These are phyloP conservation scores for Pseudolaguvia tuberculata DNA, from an alignment of 2,113 vertebrate species.

Conservation along the genomic window DNA sequence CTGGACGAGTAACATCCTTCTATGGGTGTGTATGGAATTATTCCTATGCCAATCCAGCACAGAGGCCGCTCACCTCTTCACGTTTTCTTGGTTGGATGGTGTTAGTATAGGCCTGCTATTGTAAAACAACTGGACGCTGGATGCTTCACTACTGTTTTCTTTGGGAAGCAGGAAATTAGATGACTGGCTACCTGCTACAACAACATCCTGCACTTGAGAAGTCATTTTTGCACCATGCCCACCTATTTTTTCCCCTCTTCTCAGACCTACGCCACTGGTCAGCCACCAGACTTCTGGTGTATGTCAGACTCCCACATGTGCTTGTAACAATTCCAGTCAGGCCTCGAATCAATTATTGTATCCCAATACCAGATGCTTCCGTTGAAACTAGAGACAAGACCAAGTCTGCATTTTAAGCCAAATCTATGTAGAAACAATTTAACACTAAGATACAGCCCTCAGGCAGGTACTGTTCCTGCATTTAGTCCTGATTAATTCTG, in stretches of 20 bases:
- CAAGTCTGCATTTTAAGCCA: conserved; percentile 54
- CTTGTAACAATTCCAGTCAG: conserved; percentile 65
- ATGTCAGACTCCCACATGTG: conserved; percentile 56
- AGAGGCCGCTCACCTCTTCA: conserved; percentile 72
- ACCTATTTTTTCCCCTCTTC: conserved; percentile 76
- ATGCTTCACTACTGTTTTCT: conserved; percentile 71
- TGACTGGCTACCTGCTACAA: conserved; percentile 81
- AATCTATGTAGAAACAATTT: conserved; percentile 44
- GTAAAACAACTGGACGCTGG: conserved; percentile 62
- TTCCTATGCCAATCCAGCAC: conserved; percentile 61
- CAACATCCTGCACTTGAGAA: conserved; percentile 82
- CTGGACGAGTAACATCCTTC: conserved; percentile 67
- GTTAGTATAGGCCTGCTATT: conserved; percentile 70
- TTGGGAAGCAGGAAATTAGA: conserved; percentile 82
- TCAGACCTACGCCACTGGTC: conserved; percentile 66
- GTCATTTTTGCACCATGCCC: conserved; percentile 74
- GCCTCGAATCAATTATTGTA: conserved; percentile 70
- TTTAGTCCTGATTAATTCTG: not conserved
- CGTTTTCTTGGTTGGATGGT: conserved; percentile 67
- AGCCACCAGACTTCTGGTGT: conserved; percentile 54
- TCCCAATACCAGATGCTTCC: conserved; percentile 71
- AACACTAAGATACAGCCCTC: conserved; percentile 15
- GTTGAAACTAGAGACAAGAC: conserved; percentile 62
- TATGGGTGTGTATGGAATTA: conserved; percentile 48
- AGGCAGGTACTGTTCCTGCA: conserved; percentile 4